These are phyloP conservation scores for Sphenodon punctatus DNA, from an alignment of 2,797 vertebrate genomes.

Conservation along the genomic window DNA sequence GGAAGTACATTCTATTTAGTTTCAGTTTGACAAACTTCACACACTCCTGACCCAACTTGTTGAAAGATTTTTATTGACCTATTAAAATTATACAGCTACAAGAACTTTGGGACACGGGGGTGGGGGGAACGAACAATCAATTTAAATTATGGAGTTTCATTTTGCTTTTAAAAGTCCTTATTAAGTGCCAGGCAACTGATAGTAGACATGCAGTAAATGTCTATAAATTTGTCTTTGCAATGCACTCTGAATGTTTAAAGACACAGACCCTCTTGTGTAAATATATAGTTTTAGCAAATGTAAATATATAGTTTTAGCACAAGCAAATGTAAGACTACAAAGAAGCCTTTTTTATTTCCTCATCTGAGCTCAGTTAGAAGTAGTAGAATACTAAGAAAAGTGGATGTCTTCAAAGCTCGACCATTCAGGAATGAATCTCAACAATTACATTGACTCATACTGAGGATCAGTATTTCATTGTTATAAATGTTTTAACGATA, in stretches of 20 bases:
- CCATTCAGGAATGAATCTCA: background rate
- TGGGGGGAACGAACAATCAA: background rate
- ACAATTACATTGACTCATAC: background rate
- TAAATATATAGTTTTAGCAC: background rate
- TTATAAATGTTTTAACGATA: background rate
- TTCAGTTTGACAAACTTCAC: constrained; percentile 2
- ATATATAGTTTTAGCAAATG: background rate
- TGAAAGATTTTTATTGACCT: constrained; percentile 9
- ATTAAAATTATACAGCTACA: background rate
- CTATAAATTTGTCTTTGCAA: background rate
- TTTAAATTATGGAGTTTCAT: constrained; percentile 20
- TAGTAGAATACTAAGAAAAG: background rate
- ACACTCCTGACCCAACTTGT: background rate
- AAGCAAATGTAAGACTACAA: background rate
- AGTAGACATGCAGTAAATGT: constrained; percentile 1
- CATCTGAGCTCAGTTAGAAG: background rate
- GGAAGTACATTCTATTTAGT: background rate
- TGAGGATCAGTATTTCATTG: background rate
- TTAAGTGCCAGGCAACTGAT: constrained; percentile 10
- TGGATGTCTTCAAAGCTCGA: background rate
- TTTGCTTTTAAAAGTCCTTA: background rate
- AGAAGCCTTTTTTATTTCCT: background rate
- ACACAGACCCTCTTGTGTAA: background rate
- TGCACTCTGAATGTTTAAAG: background rate
- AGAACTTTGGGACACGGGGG: background rate